phyloP scores from a whole-genome alignment of 2,797 vertebrate genomes.

The Sylvia borin region DNA sequence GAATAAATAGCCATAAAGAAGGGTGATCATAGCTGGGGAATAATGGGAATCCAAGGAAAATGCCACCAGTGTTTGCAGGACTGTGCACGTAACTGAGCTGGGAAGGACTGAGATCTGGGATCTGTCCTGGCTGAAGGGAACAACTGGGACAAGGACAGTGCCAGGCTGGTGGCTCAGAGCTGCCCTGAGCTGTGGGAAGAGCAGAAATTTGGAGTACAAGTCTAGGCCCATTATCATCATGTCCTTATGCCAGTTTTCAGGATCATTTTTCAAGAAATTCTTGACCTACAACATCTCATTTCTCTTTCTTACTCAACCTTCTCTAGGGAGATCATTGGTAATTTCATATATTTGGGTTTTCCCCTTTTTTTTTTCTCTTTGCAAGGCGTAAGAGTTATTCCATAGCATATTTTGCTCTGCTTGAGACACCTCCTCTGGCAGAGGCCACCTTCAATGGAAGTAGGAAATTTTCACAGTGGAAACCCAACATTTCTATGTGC shows the following conservation, averaged over 20 bases:
- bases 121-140: neutral
- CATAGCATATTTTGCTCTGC: neutral
- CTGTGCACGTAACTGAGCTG: fast-evolving
- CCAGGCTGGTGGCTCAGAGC: neutral
- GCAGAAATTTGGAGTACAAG: fast-evolving
- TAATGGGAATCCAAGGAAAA: neutral
- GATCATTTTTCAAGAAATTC: neutral
- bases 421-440: neutral
- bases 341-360: neutral
- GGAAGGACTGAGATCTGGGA: neutral
- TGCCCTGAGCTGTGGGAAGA: neutral
- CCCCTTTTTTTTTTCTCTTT: neutral
- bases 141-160: neutral
- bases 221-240: neutral
- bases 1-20: neutral
- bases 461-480: neutral
- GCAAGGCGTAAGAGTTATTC: neutral
- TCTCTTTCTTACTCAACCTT: neutral
- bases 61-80: neutral
- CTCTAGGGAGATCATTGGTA: neutral
- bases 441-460: neutral
- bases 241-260: neutral
- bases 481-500: neutral
- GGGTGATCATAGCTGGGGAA: neutral
- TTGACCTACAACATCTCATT: neutral